A percentile compares a stretch with the other conserved stretches of the same genome.
phyloP scores from a whole-genome alignment of 2,888 invertebrate genomes.

The Tachina grossa region DNA sequence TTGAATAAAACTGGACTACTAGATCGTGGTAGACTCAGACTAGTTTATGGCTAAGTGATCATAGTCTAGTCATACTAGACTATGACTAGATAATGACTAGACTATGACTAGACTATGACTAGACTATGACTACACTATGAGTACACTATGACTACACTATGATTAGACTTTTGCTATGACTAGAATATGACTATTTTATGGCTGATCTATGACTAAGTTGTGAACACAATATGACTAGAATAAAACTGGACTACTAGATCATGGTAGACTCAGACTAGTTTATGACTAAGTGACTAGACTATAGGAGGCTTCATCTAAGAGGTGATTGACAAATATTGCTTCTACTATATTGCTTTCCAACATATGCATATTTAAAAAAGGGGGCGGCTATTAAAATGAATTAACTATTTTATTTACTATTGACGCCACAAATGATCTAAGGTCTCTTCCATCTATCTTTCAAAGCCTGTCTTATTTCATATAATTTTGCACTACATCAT shows the following conservation, averaged over 20 bases:
- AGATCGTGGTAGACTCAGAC: not conserved
- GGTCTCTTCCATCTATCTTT: not conserved
- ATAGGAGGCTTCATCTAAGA: too few relatives aligned
- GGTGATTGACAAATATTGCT: too few relatives aligned
- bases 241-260: not conserved
- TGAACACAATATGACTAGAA: not conserved
- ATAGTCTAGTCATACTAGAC: too few relatives aligned
- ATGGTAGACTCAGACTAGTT: not conserved
- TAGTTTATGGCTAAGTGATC: too few relatives aligned
- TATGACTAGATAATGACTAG: not conserved
- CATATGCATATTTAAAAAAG: not conserved
- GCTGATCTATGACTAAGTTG: not conserved
- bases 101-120: not conserved
- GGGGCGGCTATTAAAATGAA: not conserved
- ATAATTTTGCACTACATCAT: not conserved
- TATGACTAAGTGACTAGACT: too few relatives aligned
- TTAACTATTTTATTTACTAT: not conserved
- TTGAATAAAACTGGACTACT: not conserved
- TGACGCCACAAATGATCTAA: too few relatives aligned
- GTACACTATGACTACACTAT: not conserved
- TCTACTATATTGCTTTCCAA: too few relatives aligned
- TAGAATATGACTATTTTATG: not conserved
- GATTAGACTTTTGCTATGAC: not conserved
- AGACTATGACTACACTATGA: conserved; percentile 1
- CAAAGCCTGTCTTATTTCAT: not conserved